Percentiles rank a stretch among this genome's conserved stretches.
Conservation (phyloP, 2,888 invertebrate species). For the Gryllus longicercus region DNA sequence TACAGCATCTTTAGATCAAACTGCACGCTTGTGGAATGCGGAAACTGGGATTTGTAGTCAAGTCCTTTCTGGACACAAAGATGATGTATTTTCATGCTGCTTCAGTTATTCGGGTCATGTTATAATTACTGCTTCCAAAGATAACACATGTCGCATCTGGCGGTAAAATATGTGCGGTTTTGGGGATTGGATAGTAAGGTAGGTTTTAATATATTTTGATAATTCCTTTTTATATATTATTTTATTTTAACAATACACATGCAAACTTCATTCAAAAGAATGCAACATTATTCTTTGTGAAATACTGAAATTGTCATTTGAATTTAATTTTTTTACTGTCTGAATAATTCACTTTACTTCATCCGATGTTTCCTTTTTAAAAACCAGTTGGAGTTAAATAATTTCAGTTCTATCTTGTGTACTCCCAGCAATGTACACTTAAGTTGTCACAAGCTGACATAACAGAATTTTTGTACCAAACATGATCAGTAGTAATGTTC, state of each 20-base stretch:
- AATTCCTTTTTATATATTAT: no score
- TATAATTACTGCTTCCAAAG: constrained; percentile 77
- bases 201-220: no score
- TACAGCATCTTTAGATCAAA: constrained; percentile 73
- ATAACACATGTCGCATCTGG: constrained; percentile 78
- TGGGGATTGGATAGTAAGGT: no score
- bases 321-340: no score
- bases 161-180: constrained; percentile 51
- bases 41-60: constrained; percentile 61
- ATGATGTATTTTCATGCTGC: constrained; percentile 78
- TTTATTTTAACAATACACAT: no score
- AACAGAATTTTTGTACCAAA: constrained; percentile 25
- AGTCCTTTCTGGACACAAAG: constrained; percentile 69
- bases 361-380: neutral
- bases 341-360: no score
- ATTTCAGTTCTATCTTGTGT: neutral
- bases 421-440: constrained; percentile 30
- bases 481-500: constrained; percentile 20
- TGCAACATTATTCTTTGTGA: neutral
- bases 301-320: no score
- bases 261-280: no score
- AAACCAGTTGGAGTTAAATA: neutral
- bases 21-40: constrained; percentile 70
- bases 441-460: constrained; percentile 27
- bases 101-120: constrained; percentile 76